phyloP scores from a whole-genome alignment of 2,888 invertebrate species.

The Leucania comma region DNA sequence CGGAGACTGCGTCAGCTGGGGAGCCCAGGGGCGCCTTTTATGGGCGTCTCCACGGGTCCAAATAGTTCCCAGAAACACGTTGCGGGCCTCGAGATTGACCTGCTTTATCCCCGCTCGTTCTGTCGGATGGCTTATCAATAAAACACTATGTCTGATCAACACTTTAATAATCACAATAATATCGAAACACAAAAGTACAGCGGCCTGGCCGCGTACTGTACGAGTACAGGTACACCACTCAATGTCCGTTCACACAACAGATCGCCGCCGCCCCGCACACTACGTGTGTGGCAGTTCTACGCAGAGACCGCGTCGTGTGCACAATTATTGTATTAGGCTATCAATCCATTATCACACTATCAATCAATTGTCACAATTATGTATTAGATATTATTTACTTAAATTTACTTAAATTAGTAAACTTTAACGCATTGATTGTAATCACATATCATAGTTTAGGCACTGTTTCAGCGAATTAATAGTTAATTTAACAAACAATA shows the following conservation, averaged over 20 bases:
- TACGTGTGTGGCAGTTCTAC: not conserved
- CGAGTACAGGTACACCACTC: not conserved
- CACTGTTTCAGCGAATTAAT: slow-evolving; percentile 51
- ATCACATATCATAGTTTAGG: slow-evolving; percentile 60
- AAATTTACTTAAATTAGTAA: slow-evolving; percentile 43
- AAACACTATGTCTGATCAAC: slow-evolving; percentile 70
- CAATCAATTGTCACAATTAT: slow-evolving; percentile 25
- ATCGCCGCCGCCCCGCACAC: not conserved
- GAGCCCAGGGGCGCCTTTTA: too few relatives aligned
- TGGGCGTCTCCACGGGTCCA: too few relatives aligned
- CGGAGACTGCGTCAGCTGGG: too few relatives aligned
- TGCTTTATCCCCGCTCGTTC: too few relatives aligned
- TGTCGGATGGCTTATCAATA: slow-evolving; percentile 19
- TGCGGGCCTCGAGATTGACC: too few relatives aligned
- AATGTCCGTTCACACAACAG: too few relatives aligned
- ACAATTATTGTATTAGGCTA: slow-evolving; percentile 11
- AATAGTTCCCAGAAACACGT: too few relatives aligned
- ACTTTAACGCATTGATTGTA: slow-evolving; percentile 44
- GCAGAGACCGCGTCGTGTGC: slow-evolving; percentile 4
- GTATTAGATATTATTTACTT: slow-evolving; percentile 24
- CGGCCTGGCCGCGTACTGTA: slow-evolving; percentile 44
- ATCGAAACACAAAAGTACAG: slow-evolving; percentile 38
- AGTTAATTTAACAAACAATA: slow-evolving; percentile 29
- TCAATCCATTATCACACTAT: slow-evolving; percentile 24
- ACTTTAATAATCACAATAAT: slow-evolving; percentile 74